phyloP scores from a whole-genome alignment of 2,888 invertebrate genomes.

The Phalera bucephala region DNA sequence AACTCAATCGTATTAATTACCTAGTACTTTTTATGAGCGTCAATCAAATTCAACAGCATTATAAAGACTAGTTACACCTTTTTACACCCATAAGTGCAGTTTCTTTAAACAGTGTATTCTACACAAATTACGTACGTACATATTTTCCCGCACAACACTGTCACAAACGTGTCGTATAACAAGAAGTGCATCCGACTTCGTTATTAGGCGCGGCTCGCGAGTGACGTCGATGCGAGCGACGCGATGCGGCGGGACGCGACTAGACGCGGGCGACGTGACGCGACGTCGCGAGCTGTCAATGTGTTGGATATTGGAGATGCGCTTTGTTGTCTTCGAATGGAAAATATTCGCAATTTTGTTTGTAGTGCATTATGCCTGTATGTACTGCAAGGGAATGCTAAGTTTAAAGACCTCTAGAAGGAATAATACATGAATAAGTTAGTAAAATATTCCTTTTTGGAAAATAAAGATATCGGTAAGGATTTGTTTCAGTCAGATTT shows the following conservation, averaged over 20 bases:
- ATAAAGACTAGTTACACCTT: no score
- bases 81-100: no score
- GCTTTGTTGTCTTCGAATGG: not conserved
- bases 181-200: slow-evolving; percentile 2
- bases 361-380: not conserved
- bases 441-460: no score
- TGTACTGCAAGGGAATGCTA: not conserved
- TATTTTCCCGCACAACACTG: not conserved
- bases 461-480: no score
- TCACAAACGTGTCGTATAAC: not conserved
- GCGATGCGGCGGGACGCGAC: slow-evolving; percentile 16
- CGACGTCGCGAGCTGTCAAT: slow-evolving; percentile 2
- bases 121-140: not conserved
- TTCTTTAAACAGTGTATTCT: not conserved
- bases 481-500: no score
- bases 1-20: no score
- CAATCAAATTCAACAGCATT: no score
- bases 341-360: not conserved
- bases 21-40: no score
- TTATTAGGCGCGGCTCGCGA: not conserved
- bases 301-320: not conserved
- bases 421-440: no score
- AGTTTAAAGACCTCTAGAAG: no score
- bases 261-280: slow-evolving; percentile 18
- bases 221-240: slow-evolving; percentile 16